Conservation (phyloP, 92 coral and sea anemone species). For the Virgularia gustaviana region DNA sequence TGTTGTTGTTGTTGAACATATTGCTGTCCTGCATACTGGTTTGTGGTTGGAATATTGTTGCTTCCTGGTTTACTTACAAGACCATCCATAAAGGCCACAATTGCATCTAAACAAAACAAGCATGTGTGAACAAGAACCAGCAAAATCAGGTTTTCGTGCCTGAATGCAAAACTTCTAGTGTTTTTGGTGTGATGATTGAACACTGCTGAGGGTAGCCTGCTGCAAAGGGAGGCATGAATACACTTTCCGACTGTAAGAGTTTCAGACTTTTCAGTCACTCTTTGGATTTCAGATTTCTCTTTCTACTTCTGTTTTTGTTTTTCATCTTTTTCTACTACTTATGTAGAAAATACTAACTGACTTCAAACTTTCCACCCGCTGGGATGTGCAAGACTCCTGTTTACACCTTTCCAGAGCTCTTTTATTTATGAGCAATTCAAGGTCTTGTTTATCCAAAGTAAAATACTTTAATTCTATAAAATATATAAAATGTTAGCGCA, state of each 20-base stretch:
- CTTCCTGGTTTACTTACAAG: slow-evolving; percentile 36
- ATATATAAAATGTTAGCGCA: background rate
- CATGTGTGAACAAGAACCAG: background rate
- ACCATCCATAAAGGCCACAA: slow-evolving; percentile 50
- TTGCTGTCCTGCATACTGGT: background rate
- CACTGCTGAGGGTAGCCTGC: too few relatives aligned
- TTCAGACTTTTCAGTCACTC: background rate
- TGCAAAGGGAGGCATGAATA: background rate
- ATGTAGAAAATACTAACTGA: too few relatives aligned
- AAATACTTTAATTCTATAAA: background rate
- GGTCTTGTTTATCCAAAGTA: too few relatives aligned
- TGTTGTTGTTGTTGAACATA: slow-evolving; percentile 3
- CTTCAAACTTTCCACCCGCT: too few relatives aligned
- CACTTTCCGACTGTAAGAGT: background rate
- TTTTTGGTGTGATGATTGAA: background rate
- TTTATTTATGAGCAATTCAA: too few relatives aligned
- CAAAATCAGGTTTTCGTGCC: background rate
- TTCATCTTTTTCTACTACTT: too few relatives aligned
- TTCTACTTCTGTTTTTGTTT: slow-evolving; percentile 10
- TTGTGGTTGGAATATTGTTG: background rate
- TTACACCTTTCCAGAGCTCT: too few relatives aligned
- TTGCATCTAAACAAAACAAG: slow-evolving; percentile 35
- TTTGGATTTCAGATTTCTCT: background rate
- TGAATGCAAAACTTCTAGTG: background rate
- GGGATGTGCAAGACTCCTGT: too few relatives aligned